Base-by-base conservation (phyloP, 2,797 vertebrate species). In the Eurystomus glaucurus region DNA sequence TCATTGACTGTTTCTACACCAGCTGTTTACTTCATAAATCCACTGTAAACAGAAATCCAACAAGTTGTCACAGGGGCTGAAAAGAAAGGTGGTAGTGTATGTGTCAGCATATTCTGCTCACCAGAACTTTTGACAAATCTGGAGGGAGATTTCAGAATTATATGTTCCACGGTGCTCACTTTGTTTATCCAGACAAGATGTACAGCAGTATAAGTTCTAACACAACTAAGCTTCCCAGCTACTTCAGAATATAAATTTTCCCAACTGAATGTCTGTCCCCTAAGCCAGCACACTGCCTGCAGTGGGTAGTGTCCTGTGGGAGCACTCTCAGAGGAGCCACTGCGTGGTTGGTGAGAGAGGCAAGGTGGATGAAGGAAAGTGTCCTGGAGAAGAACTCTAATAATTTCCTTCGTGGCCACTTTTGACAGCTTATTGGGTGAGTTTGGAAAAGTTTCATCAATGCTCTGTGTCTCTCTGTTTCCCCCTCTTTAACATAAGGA, bases 201-300 rank as follows among this genome's bases (percentile, higher is more conserved):
- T 15, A 28, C 13, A 66, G 68, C 35, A 39, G 9, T 22, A 18
- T 33, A 58, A 84, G 61, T 5, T 8, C 18, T 22, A 71, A 35
- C 22, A 58, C 11, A 78, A 4, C 15, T 58, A 1, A 43, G 3
- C 55, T 86, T 77, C 35, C 37, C 28, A 39, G 1, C 35, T 46
- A 5, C 57, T 74, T 80, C 31, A 57, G 33, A 54, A 5, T 26
- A 58, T 41, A 11, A 2, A 2, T 80, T 76, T 82, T 76, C 25
- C 88, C 43, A 50, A 2, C 4, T 0, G 0, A n/a, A 14, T 16
- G 5, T 4, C 37, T 54, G 33, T 57, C 37, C 20, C 25, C 51
- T 50, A 45, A 70, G 9, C 21, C 58, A 57, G 46, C 14, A n/a
- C 0, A 0, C 61, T 48, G 54, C 54, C 25, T 0, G 0, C 0